A percentile compares a stretch with the other conserved stretches of the same genome.
These are phyloP conservation scores for Drosophila helvetica DNA, from an alignment of 2,888 invertebrate species.

Conservation along the genomic window DNA sequence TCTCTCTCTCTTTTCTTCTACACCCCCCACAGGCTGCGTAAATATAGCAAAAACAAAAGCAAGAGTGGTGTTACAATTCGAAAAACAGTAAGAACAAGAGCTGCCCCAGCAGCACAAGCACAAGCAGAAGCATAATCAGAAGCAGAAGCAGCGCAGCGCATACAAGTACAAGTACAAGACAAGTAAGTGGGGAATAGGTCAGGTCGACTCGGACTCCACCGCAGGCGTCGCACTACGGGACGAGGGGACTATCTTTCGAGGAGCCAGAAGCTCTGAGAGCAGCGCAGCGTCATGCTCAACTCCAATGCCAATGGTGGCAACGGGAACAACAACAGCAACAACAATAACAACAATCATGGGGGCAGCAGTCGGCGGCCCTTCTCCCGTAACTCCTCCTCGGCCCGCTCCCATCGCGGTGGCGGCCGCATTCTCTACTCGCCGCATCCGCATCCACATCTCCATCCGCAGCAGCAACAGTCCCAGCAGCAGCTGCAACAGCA, in stretches of 20 bases:
- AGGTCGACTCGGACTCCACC: constrained; percentile 2
- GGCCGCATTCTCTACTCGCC: constrained; percentile 82
- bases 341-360: constrained; percentile 75
- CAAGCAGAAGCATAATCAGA: not conserved
- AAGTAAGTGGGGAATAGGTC: constrained; percentile 1
- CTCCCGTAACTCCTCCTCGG: constrained; percentile 82
- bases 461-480: constrained; percentile 61
- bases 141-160: not conserved
- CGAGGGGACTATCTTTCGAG: constrained; percentile 1
- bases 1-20: constrained; percentile 48
- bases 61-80: not conserved
- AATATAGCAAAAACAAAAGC: constrained; percentile 27
- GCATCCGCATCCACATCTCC: constrained; percentile 78
- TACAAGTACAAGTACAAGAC: not conserved
- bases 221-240: constrained; percentile 1
- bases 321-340: constrained; percentile 28
- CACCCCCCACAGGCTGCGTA: constrained; percentile 44
- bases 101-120: not conserved
- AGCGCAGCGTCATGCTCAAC: constrained; percentile 62
- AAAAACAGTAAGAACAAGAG: not conserved
- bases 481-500: constrained; percentile 55
- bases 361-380: constrained; percentile 83
- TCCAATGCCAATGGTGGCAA: constrained; percentile 64
- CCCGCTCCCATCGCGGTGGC: constrained; percentile 77
- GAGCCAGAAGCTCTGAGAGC: constrained; percentile 34